Evolutionary conservation across 2,888 invertebrate genomes (phyloP).

Genomic region (Cryptocephalus primarius): DNA sequence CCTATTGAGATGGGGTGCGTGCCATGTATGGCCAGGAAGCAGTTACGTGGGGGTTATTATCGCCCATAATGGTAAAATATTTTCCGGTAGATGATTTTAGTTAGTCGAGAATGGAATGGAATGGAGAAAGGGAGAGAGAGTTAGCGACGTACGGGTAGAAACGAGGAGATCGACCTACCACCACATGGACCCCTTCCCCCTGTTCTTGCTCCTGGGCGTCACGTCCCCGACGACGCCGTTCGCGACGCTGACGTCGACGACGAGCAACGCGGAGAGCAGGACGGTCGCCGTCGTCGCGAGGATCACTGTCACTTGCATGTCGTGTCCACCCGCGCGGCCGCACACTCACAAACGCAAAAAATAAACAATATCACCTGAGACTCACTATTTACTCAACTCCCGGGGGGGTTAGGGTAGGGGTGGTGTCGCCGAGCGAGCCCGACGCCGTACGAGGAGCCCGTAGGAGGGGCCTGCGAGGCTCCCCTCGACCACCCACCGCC

Average conservation of each 20-base stretch:
- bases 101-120: no score
- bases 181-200: slow-evolving; percentile 86
- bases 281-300: no score
- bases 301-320: slow-evolving; percentile 25
- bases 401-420: slow-evolving; percentile 31
- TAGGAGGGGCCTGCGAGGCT: background rate
- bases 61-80: no score
- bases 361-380: slow-evolving; percentile 37
- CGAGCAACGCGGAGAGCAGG: slow-evolving; percentile 6
- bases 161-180: slow-evolving; percentile 51
- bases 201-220: slow-evolving; percentile 43
- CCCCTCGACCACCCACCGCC: background rate
- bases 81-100: no score
- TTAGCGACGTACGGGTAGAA: background rate
- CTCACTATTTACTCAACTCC: slow-evolving; percentile 32
- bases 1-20: no score
- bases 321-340: slow-evolving; percentile 26
- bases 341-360: slow-evolving; percentile 33
- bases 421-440: slow-evolving; percentile 27
- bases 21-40: no score
- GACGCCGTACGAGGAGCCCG: slow-evolving; percentile 21
- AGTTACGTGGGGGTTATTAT: no score
- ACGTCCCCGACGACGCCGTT: slow-evolving; percentile 26
- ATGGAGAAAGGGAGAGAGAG: no score
- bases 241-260: slow-evolving; percentile 4